phyloP scores from a whole-genome alignment of 2,888 invertebrate species.

The Xestia xanthographa region DNA sequence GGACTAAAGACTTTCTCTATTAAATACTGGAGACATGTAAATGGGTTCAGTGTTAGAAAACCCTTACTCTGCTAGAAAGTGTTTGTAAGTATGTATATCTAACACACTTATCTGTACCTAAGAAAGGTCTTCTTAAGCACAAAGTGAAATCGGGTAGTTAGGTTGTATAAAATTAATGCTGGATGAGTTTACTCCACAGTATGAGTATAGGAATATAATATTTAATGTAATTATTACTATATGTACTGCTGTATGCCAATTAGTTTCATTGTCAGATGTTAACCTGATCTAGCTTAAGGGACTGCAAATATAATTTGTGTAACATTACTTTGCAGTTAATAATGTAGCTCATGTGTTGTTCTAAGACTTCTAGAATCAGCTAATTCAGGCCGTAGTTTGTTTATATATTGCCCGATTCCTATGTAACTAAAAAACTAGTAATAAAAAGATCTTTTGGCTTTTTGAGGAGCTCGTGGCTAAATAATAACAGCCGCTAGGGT shows the following conservation, averaged over 20 bases:
- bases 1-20: slow-evolving; percentile 31
- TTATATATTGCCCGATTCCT: slow-evolving; percentile 3
- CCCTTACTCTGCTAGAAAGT: slow-evolving; percentile 40
- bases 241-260: slow-evolving; percentile 42
- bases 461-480: too few species aligned
- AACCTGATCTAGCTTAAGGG: slow-evolving; percentile 25
- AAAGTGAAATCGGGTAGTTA: slow-evolving; percentile 54
- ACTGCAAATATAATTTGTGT: slow-evolving; percentile 59
- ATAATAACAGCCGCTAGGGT: too few species aligned
- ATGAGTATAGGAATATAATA: slow-evolving; percentile 49
- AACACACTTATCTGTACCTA: slow-evolving; percentile 42
- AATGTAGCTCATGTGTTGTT: slow-evolving; percentile 34
- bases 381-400: slow-evolving; percentile 36
- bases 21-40: slow-evolving; percentile 43
- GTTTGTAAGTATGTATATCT: slow-evolving; percentile 24
- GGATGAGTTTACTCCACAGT: slow-evolving; percentile 62
- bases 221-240: slow-evolving; percentile 24
- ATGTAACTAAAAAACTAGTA: background rate
- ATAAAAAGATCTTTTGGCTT: background rate
- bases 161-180: slow-evolving; percentile 39
- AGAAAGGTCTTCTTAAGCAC: slow-evolving; percentile 48
- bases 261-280: slow-evolving; percentile 19
- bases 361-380: slow-evolving; percentile 15
- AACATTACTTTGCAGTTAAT: slow-evolving; percentile 50
- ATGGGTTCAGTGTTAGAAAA: background rate